Base-by-base conservation (phyloP, 2,797 vertebrate species). In the Onychomys arenicola region DNA sequence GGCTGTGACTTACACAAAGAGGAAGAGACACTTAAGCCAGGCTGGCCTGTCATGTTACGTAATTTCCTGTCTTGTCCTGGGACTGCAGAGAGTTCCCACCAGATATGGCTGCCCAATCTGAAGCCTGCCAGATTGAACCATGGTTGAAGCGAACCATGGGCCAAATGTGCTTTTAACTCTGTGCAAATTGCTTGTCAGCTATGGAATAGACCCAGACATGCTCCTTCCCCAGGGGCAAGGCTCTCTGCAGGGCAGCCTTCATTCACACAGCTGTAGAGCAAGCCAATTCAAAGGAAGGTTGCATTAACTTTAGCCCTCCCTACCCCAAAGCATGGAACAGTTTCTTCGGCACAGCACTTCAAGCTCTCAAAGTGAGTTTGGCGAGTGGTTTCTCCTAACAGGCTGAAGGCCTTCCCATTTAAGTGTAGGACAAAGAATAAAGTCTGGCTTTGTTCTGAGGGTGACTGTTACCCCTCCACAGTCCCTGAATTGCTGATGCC, bases 311-410 rank as follows among this genome's bases (percentile, higher is more conserved):
- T 29, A 75, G 75, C 77, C 88, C 61, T 92, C 55, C 85, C 46
- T 4, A 69, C 27, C 75, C 71, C 43, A 57, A 69, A 89, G 14
- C 27, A 89, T 29, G 71, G 81, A 92, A 29, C 69, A 75, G 80
- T 29, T 95, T 93, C 88, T 89, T 65, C 78, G 71, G 40, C 34
- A 81, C 5, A 89, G 34, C 43, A 82, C 55, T 96, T 61, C 21
- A 71, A 94, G 91, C 69, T 52, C n/a, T 32, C 14, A 23, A 90
- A 71, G 65, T 19, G 25, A 93, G 73, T 16, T 63, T 69, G 71
- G 29, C 67, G 25, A 17, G 80, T 75, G 75, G 34, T 65, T n/a
- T 91, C 85, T 93, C 73, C 23, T 9, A 83, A 52, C 23, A 88
- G 81, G 81, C 37, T 90, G 86, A 84, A 91, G 43, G 88, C 0